Conservation (phyloP, 1,140 invertebrate species). For the Drosophila suzukii region DNA sequence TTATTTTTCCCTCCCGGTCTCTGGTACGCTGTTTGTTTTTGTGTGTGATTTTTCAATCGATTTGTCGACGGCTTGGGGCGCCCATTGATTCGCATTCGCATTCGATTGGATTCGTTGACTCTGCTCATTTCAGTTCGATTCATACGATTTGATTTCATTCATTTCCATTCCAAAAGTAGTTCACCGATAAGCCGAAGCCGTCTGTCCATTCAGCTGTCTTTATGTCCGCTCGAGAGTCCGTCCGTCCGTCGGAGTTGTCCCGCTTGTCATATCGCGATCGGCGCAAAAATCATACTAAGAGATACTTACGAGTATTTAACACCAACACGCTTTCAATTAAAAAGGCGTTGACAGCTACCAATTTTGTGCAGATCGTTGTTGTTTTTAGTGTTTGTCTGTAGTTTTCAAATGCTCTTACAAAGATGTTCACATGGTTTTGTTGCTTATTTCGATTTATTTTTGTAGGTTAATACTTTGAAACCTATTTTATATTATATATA, state of each 20-base stretch:
- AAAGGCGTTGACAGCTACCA: conserved; percentile 74
- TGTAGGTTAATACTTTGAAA: not conserved
- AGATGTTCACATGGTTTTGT: not conserved
- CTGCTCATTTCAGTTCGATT: conserved; percentile 40
- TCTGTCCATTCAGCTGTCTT: conserved; percentile 41
- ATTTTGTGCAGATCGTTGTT: conserved; percentile 52
- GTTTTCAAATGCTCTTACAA: conserved; percentile 31
- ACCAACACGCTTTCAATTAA: conserved; percentile 75
- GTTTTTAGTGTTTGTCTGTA: not conserved
- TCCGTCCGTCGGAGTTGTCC: conserved; percentile 21
- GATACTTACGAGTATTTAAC: conserved; percentile 69
- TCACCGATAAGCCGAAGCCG: conserved; percentile 64
- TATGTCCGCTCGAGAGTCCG: conserved; percentile 13
- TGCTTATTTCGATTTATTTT: not conserved
- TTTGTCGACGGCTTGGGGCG: conserved; percentile 46
- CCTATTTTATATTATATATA: too few relatives aligned
- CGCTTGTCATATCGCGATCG: conserved; percentile 70
- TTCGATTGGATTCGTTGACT: conserved; percentile 45
- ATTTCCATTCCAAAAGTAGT: conserved; percentile 68
- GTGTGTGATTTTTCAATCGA: conserved; percentile 71
- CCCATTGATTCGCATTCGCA: conserved; percentile 56
- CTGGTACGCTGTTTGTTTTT: conserved; percentile 17
- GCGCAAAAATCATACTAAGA: conserved; percentile 64
- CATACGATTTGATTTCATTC: conserved; percentile 51
- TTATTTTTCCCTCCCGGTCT: conserved; percentile 3